Percentiles rank a stretch among this genome's conserved stretches.
Conservation (phyloP, 1,140 invertebrate species). For the Lysiphlebus fabarum region DNA sequence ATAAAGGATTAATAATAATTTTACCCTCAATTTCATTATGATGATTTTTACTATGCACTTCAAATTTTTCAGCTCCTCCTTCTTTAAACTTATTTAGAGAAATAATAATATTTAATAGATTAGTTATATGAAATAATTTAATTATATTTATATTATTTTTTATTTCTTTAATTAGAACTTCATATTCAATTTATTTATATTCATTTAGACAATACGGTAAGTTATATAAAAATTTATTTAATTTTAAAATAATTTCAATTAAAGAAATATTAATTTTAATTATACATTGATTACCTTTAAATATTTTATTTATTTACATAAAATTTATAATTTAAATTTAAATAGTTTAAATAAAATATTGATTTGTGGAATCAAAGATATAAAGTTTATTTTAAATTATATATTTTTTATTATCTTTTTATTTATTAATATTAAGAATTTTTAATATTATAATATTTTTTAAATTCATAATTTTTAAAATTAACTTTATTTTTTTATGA, state of each 20-base stretch:
- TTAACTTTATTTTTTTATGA: slow-evolving; percentile 48
- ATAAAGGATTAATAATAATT: slow-evolving; percentile 43
- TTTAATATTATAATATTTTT: slow-evolving; percentile 38
- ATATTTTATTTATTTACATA: slow-evolving; percentile 54
- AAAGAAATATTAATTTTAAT: slow-evolving; percentile 61
- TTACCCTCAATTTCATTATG: slow-evolving; percentile 51
- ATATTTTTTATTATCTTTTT: slow-evolving; percentile 44
- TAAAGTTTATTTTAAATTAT: slow-evolving; percentile 57
- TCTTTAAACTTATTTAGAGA: slow-evolving; percentile 53
- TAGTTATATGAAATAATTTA: slow-evolving; percentile 52
- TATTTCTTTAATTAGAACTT: slow-evolving; percentile 32
- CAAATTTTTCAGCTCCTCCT: slow-evolving; percentile 47
- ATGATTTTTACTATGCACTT: slow-evolving; percentile 61
- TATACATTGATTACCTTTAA: slow-evolving; percentile 62
- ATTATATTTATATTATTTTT: slow-evolving; percentile 50
- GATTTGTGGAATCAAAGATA: slow-evolving; percentile 51
- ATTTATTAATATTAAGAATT: slow-evolving; percentile 38
- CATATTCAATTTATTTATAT: slow-evolving; percentile 51
- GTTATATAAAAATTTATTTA: slow-evolving; percentile 35
- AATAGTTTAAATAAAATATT: slow-evolving; percentile 61
- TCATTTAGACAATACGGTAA: slow-evolving; percentile 59
- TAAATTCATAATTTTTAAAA: neutral
- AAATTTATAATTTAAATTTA: slow-evolving; percentile 57
- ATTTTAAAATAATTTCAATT: slow-evolving; percentile 42
- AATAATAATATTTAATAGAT: slow-evolving; percentile 60